Evolutionary conservation across 2,888 invertebrate species (phyloP), one percentile per base, ranked within the genome.

Genomic region (Phortica okadai): DNA sequence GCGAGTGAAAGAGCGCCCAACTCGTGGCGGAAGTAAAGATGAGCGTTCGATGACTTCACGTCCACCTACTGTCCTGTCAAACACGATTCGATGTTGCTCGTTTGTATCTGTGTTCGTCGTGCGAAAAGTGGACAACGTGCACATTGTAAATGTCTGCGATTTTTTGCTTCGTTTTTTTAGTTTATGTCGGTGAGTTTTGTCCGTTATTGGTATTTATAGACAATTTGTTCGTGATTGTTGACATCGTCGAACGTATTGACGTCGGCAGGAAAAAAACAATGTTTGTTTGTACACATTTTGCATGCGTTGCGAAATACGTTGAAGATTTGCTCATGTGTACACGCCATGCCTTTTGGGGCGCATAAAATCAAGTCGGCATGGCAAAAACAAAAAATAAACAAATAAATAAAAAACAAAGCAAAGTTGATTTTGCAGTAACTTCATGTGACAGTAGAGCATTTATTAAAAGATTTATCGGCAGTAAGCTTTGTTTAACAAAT

Each of bases 151-250:
- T 11, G 62, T 8, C n/a, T 62, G 62, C 25, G 62, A n/a, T 25
- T 11, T 11, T 50, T 50, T 50, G 2, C 14, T 50, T 2, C 8
- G 2, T 50, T 50, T 50, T 11, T 50, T 50, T 11, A 50, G 14
- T 50, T 11, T 14, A 50, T 50, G 10, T 50, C 50, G 14, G 10
- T 11, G 50, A 62, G 21, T 4, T 62, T 82, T 72, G 58, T 33
- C 80, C 84, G 82, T 82, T 82, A 77, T 82, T 86, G 86, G 84
- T 87, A 86, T 86, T 86, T 86, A 86, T 86, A 86, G 87, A 86
- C 87, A 87, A 86, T 86, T 86, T 87, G 86, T 87, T 86, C 86
- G 86, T 84, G 87, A 86, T 87, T 87, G 85, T 85, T 87, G 87
- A 86, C 87, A 85, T 84, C 81, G 83, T 77, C 78, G 80, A 76